A percentile compares a stretch with the other conserved stretches of the same genome.
Evolutionary conservation across 1,140 invertebrate species (phyloP).

Genomic region (Drosophila kohkoa): DNA sequence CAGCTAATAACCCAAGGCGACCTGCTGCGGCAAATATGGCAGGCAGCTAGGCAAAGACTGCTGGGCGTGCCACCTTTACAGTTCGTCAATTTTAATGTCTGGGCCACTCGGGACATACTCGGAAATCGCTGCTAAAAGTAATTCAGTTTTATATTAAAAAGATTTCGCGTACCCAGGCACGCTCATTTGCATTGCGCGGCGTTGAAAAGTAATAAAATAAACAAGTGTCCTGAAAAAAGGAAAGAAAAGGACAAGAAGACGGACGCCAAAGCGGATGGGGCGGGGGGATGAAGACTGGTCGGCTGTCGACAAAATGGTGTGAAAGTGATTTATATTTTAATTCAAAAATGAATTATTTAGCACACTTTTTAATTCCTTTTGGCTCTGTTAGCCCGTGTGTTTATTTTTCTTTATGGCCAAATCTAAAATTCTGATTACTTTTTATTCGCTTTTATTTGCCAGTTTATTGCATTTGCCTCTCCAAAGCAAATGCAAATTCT

Average conservation of each 20-base stretch:
- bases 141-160: slow-evolving; percentile 83
- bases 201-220: slow-evolving; percentile 80
- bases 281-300: neutral
- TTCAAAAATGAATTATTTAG: slow-evolving; percentile 84
- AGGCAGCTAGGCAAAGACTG: neutral
- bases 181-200: slow-evolving; percentile 47
- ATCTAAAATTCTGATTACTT: slow-evolving; percentile 83
- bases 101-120: slow-evolving; percentile 58
- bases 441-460: slow-evolving; percentile 74
- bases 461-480: slow-evolving; percentile 75
- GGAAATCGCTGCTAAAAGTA: slow-evolving; percentile 82
- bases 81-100: slow-evolving; percentile 84
- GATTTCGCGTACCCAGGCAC: slow-evolving; percentile 61
- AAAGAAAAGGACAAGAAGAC: slow-evolving; percentile 52
- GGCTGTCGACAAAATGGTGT: slow-evolving; percentile 76
- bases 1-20: slow-evolving; percentile 76
- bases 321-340: slow-evolving; percentile 85
- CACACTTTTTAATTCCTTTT: slow-evolving; percentile 81
- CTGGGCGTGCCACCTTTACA: slow-evolving; percentile 60
- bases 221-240: slow-evolving; percentile 66
- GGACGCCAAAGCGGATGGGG: slow-evolving; percentile 18
- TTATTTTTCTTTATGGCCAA: slow-evolving; percentile 53
- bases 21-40: slow-evolving; percentile 57
- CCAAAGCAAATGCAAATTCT: slow-evolving; percentile 76
- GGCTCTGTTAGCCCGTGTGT: slow-evolving; percentile 34